Base-by-base conservation (phyloP, 2,113 vertebrate species). In the Lates calcarifer region DNA sequence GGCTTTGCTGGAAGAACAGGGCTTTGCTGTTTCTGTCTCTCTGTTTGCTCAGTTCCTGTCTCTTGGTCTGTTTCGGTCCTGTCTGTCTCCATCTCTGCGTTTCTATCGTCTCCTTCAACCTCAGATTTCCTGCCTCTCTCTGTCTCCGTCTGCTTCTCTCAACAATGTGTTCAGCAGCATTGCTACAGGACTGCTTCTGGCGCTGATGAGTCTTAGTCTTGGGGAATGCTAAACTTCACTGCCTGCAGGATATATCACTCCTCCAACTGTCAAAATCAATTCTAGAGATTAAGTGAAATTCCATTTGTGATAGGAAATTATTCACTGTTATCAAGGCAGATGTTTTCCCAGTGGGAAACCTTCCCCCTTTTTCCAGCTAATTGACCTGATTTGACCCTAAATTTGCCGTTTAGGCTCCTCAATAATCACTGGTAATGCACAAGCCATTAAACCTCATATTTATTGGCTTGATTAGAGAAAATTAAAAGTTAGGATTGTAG, bases 271-370 rank as follows among this genome's bases (percentile, higher is more conserved):
- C 58, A 28, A 45, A 75, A 78, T 82, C 67, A 55, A 77, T 79
- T 79, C 74, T 55, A 63, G 41, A 51, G 37, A 90, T 88, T 49
- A 85, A 74, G 74, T 24, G 18, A 80, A 63, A 77, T 85, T 81
- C 72, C 66, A 45, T 66, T 74, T 79, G 45, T 26, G 74, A 77
- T 77, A 45, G 61, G 57, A 85, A 86, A 83, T 83, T 39, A 69
- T 73, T 79, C 43, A 62, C 39, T 58, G 53, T 83, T 88, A 82
- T 89, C 72, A 88, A 73, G 56, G 77, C 82, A 88, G 86, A 87
- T 77, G 82, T 88, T 89, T 88, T 77, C 78, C 71, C 58, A 74
- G 1, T 33, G 35, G 49, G 72, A 35, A 47, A 65, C 39, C 18
- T 61, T 22, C 51, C n/a, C 41, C 4, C 17, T 74, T 55, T 71